Evolutionary conservation across 2,113 vertebrate species (phyloP).

Genomic region (Otolemur garnettii): DNA sequence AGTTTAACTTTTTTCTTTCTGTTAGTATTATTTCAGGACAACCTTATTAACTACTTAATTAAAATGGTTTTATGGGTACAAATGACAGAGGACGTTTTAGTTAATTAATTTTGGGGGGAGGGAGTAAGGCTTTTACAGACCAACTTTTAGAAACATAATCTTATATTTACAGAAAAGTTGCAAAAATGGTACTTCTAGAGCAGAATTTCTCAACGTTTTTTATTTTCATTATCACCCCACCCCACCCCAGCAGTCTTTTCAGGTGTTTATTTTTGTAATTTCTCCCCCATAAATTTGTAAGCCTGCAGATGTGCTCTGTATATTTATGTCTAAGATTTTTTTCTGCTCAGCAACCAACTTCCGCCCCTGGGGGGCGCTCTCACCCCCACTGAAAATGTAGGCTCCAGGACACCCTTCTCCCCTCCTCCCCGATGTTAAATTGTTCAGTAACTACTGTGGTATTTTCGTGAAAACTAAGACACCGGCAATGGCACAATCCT

Average conservation of each 20-base stretch:
- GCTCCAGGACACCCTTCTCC: neutral
- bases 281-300: neutral
- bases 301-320: no score
- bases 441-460: neutral
- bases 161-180: neutral
- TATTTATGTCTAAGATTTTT: neutral
- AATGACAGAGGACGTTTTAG: neutral
- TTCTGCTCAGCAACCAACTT: neutral
- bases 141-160: neutral
- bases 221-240: neutral
- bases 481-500: neutral
- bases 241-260: neutral
- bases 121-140: neutral
- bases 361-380: neutral
- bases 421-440: neutral
- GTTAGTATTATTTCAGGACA: neutral
- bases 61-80: constrained; percentile 1
- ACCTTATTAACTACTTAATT: constrained; percentile 15
- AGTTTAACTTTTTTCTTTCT: neutral
- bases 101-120: neutral
- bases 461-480: neutral
- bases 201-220: neutral
- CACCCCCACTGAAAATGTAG: fast-evolving
- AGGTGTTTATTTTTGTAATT: neutral
- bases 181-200: neutral